A percentile compares a stretch with the other conserved stretches of the same genome.
phyloP scores from a whole-genome alignment of 2,797 vertebrate genomes.

The Sebastes matsubarae region DNA sequence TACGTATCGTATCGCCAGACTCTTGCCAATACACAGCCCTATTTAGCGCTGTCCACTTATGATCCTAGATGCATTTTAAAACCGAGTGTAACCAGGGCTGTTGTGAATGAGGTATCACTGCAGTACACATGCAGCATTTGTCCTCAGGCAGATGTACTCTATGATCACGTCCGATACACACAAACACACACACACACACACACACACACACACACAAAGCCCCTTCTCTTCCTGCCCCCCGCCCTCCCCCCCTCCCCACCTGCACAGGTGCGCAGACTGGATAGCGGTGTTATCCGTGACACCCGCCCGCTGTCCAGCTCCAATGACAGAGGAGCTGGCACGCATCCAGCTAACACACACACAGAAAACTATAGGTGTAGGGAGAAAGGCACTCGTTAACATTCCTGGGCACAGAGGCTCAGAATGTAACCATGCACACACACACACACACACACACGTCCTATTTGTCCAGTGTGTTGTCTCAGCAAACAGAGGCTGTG shows the following conservation, averaged over 20 bases:
- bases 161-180: not conserved
- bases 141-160: not conserved
- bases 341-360: constrained; percentile 36
- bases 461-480: constrained; percentile 76
- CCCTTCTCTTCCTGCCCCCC: constrained; percentile 13
- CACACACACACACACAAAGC: not conserved
- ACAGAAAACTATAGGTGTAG: not conserved
- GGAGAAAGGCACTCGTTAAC: not conserved
- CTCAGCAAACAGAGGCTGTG: constrained; percentile 78
- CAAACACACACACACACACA: not conserved
- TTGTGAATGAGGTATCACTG: not conserved
- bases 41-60: too few species aligned
- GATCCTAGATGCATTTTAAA: not conserved
- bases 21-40: too few species aligned
- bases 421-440: not conserved
- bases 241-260: not conserved
- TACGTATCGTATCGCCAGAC: too few species aligned
- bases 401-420: not conserved
- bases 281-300: constrained; percentile 49
- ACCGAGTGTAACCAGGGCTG: not conserved
- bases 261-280: constrained; percentile 71
- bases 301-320: constrained; percentile 37
- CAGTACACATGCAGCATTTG: not conserved
- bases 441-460: not conserved
- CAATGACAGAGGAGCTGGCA: constrained; percentile 56